phyloP scores from a whole-genome alignment of 53 echinoderm and acorn worm species.

The Astropecten irregularis region DNA sequence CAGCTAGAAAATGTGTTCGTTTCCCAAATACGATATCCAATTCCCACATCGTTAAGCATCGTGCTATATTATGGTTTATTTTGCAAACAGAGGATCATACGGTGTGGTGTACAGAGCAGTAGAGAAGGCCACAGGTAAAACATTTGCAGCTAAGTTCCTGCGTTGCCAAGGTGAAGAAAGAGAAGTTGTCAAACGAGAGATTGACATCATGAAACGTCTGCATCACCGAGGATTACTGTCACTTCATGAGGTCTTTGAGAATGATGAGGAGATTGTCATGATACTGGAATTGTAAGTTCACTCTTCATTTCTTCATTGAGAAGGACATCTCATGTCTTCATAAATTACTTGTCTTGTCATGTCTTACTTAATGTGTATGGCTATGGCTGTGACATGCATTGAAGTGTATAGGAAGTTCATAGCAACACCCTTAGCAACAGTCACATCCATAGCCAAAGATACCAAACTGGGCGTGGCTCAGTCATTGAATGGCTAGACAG shows the following conservation, averaged over 20 bases:
- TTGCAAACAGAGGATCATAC: constrained; percentile 96
- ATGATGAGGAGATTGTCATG: constrained; percentile 95
- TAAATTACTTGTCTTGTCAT: no score
- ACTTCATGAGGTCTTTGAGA: constrained; percentile 97
- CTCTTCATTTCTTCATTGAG: not conserved
- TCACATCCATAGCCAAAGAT: no score
- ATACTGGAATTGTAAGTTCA: constrained; percentile 94
- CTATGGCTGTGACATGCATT: no score
- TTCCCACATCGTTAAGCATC: no score
- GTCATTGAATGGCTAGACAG: no score
- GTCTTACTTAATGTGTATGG: no score
- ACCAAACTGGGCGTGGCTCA: no score
- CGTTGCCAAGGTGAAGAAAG: constrained; percentile 82
- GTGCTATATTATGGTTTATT: no score
- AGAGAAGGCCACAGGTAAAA: constrained; percentile 87
- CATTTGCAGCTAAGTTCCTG: constrained; percentile 98
- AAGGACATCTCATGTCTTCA: not conserved
- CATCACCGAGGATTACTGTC: constrained; percentile 86
- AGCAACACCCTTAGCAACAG: no score
- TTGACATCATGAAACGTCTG: constrained; percentile 86
- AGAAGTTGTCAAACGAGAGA: constrained; percentile 87
- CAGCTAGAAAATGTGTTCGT: no score
- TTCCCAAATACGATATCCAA: no score
- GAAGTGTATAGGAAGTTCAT: no score
- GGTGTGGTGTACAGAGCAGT: constrained; percentile 97